These are phyloP conservation scores for Zoanthus solanderi DNA, from an alignment of 92 coral and sea anemone genomes.

Conservation along the genomic window DNA sequence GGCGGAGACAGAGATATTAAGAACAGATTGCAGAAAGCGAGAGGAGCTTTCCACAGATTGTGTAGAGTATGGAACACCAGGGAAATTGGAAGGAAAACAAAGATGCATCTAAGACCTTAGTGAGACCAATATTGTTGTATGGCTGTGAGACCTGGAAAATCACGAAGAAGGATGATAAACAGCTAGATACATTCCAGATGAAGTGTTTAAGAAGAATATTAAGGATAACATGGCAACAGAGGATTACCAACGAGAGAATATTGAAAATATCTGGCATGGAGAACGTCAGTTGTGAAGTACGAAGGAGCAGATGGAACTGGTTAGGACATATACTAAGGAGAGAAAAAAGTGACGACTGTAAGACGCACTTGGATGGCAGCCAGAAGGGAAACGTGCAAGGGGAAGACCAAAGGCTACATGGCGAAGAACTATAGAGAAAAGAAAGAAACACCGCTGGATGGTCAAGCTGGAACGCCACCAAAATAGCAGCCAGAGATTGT, in stretches of 20 bases:
- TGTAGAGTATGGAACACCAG: neutral
- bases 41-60: neutral
- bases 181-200: neutral
- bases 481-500: too few species aligned
- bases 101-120: neutral
- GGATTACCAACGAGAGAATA: neutral
- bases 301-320: too few species aligned
- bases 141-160: neutral
- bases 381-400: too few species aligned
- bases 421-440: too few species aligned
- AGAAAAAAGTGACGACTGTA: too few species aligned
- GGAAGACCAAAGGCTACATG: too few species aligned
- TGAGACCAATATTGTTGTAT: neutral
- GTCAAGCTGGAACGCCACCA: too few species aligned
- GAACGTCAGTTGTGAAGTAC: neutral
- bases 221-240: neutral
- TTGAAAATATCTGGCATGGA: neutral
- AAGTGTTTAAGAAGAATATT: neutral
- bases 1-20: too few species aligned
- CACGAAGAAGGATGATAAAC: neutral
- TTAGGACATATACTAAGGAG: too few species aligned
- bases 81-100: neutral
- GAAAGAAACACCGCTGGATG: too few species aligned
- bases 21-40: too few species aligned
- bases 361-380: too few species aligned